Percentiles rank a stretch among this genome's conserved stretches.
phyloP scores from a whole-genome alignment of 2,888 invertebrate genomes.

The Agonopterix arenella region DNA sequence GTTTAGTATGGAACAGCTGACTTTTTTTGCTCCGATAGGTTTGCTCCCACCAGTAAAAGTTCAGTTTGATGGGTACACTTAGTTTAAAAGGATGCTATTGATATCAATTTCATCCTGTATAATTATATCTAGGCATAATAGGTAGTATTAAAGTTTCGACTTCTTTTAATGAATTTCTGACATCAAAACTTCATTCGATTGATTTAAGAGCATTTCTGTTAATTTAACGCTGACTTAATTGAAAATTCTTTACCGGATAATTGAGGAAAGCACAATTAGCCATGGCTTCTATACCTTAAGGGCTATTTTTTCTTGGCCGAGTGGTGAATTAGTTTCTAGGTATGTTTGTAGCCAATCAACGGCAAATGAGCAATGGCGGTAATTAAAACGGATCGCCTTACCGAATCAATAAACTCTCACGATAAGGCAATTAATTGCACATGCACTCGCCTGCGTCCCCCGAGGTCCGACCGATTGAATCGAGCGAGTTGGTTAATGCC shows the following conservation, averaged over 20 bases:
- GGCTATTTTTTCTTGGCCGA: slow-evolving; percentile 19
- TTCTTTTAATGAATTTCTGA: no score
- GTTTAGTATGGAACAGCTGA: no score
- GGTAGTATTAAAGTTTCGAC: no score
- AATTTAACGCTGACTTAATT: slow-evolving; percentile 19
- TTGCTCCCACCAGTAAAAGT: no score
- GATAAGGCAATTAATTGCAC: slow-evolving; percentile 75
- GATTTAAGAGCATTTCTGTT: slow-evolving; percentile 17
- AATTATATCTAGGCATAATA: no score
- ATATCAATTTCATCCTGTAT: no score
- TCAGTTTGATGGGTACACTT: no score
- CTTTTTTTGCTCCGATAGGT: no score
- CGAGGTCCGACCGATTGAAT: slow-evolving; percentile 32
- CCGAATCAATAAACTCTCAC: slow-evolving; percentile 68
- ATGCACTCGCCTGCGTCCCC: slow-evolving; percentile 45
- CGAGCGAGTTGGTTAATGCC: background rate
- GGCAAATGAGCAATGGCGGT: slow-evolving; percentile 67
- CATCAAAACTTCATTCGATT: slow-evolving; percentile 2
- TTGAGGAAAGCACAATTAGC: slow-evolving; percentile 2
- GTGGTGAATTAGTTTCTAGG: slow-evolving; percentile 19
- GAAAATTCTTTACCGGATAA: slow-evolving; percentile 18
- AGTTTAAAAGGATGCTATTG: no score
- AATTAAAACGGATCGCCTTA: slow-evolving; percentile 75
- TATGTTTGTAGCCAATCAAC: slow-evolving; percentile 50
- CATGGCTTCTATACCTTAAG: background rate